Base-by-base conservation (phyloP, 2,888 invertebrate species). In the Neoaliturus tenellus region DNA sequence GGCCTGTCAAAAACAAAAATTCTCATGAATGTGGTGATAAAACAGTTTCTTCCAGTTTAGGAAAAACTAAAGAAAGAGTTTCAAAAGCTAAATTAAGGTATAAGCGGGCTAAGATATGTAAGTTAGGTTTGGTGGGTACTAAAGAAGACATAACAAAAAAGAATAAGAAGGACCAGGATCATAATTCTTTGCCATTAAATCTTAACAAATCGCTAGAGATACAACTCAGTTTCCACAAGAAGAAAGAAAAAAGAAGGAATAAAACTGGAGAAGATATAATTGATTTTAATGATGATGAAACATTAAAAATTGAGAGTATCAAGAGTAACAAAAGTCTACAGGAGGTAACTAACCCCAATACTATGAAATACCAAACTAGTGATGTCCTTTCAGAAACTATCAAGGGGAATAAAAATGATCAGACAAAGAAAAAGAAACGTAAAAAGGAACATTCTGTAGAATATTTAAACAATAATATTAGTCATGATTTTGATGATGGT, bases 281-380 rank as follows among this genome's bases (percentile, higher is more conserved):
- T 23, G 23, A 20, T 6, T 6, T 23, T 23, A 51, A 51, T 51
- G 44, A 44, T 2, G 14, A 44, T 14, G 23, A 51, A 51, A 14
- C 3, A 51, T 5, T 23, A 20, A 51, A 81, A 71, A 48, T n/a
- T 55, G 35, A 73, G 51, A 81, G 28, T 55, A 33, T 81, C 39
- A 25, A 12, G 17, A 85, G 83, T 8, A 83, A 83, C 12, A 84
- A 82, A 75, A 83, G 80, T 44, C 85, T 82, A 14, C 84, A 85
- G 5, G 6, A 39, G 39, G 39, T 44, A 44, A 44, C 8, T 14
- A 44, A 44, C 44, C 12, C 8, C 17, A 14, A 12, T 14, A 44
- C 3, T 12, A 14, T 14, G 44, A 14, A 4, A 44, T 6, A 44
- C 6, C 12, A 12, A 44, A 14, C 6, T 6, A 6, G 39, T 71